phyloP scores from a whole-genome alignment of 2,797 vertebrate genomes.

The Peromyscus eremicus region DNA sequence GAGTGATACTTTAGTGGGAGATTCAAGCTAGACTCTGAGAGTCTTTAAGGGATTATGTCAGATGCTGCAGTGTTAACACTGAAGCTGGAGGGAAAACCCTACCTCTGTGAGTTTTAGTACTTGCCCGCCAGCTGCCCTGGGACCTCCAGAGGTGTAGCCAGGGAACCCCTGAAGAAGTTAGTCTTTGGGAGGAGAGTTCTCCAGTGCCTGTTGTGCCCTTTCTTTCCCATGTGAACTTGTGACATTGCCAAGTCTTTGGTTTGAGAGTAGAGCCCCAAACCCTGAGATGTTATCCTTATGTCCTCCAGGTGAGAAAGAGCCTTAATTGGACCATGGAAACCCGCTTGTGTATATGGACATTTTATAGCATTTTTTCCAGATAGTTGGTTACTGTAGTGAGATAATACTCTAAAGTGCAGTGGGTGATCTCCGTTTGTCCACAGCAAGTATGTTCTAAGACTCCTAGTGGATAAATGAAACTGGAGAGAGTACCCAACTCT shows the following conservation, averaged over 20 bases:
- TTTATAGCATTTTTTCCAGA: not conserved
- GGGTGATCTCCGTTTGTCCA: not conserved
- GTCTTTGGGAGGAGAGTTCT: constrained; percentile 8
- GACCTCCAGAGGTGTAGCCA: constrained; percentile 21
- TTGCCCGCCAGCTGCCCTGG: not conserved
- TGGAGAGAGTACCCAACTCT: not conserved
- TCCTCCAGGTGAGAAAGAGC: not conserved
- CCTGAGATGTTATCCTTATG: not conserved
- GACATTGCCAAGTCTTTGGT: not conserved
- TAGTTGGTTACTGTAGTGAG: constrained; percentile 1
- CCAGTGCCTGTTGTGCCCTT: not conserved
- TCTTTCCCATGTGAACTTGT: not conserved
- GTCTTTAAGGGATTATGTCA: constrained; percentile 65
- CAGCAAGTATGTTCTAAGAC: not conserved
- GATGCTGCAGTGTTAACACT: constrained; percentile 5
- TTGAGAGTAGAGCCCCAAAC: not conserved
- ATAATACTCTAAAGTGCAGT: not conserved
- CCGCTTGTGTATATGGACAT: not conserved
- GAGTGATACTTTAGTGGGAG: constrained; percentile 64
- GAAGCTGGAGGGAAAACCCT: constrained; percentile 60
- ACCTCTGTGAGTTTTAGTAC: constrained; percentile 3
- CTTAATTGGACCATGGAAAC: not conserved
- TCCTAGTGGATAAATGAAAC: not conserved
- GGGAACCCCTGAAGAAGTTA: constrained; percentile 1
- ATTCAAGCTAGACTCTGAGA: constrained; percentile 65